Evolutionary conservation across 35 echinoderm and acorn worm species (phyloP).

Genomic region (Ophiothrix spiculata): DNA sequence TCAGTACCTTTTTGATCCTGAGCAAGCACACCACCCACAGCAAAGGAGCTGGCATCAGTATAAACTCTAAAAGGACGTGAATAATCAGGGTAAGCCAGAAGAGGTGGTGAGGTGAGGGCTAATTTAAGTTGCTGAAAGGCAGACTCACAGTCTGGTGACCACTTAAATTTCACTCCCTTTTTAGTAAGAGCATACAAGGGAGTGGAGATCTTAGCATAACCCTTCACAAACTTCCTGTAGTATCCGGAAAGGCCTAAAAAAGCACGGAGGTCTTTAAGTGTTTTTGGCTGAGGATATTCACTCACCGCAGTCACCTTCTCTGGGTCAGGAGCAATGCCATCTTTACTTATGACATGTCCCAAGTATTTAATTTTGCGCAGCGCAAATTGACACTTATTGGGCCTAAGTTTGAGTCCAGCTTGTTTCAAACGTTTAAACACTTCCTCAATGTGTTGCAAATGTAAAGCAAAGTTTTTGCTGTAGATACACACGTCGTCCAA

Average conservation of each 20-base stretch:
- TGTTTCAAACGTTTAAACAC: background rate
- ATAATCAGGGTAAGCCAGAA: conserved; percentile 50
- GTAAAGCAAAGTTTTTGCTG: background rate
- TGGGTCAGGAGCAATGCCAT: conserved; percentile 15
- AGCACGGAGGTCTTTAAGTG: too few relatives aligned
- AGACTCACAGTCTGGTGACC: background rate
- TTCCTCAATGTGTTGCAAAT: conserved; percentile 6
- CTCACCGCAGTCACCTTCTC: background rate
- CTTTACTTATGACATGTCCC: background rate
- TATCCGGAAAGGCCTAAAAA: background rate
- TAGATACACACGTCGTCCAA: conserved; percentile 37
- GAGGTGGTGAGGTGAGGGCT: conserved; percentile 1
- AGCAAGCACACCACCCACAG: conserved; percentile 50
- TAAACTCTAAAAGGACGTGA: conserved; percentile 33
- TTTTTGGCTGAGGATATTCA: background rate
- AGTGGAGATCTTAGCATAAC: background rate
- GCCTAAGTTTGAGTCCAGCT: conserved; percentile 14
- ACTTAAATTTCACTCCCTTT: background rate
- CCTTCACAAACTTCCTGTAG: background rate
- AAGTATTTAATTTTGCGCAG: background rate
- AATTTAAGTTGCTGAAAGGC: background rate
- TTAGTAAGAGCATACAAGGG: background rate
- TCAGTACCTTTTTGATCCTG: too few relatives aligned
- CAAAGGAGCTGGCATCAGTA: conserved; percentile 64
- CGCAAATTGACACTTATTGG: conserved; percentile 23